Evolutionary conservation across 2,888 invertebrate genomes (phyloP).

Genomic region (Panzeria rudis): DNA sequence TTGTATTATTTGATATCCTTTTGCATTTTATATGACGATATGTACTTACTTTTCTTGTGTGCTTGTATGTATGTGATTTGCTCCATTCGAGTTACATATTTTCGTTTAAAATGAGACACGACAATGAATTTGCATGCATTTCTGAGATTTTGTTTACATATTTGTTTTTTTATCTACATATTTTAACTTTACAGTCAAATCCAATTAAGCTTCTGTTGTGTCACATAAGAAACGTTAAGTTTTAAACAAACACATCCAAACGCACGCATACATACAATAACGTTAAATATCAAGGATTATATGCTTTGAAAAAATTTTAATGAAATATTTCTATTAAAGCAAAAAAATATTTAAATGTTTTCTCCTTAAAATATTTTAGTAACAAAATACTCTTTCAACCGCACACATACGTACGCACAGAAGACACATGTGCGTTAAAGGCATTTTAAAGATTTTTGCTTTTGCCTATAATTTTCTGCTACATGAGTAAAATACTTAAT

Average conservation of each 20-base stretch:
- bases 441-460: background rate
- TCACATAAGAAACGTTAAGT: background rate
- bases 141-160: slow-evolving; percentile 34
- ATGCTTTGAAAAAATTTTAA: slow-evolving; percentile 16
- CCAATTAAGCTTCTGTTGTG: slow-evolving; percentile 11
- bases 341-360: slow-evolving; percentile 4
- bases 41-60: background rate
- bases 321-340: slow-evolving; percentile 28
- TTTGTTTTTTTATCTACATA: background rate
- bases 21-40: background rate
- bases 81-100: background rate
- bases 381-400: background rate
- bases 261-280: background rate
- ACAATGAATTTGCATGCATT: slow-evolving; percentile 39
- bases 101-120: slow-evolving; percentile 29
- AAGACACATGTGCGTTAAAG: background rate
- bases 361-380: background rate
- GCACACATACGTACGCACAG: background rate
- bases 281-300: slow-evolving; percentile 36
- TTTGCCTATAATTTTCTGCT: background rate
- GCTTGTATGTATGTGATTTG: background rate
- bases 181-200: slow-evolving; percentile 22
- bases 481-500: background rate
- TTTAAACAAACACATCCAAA: slow-evolving; percentile 8
- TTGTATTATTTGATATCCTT: too few relatives aligned